Percentiles rank a stretch among this genome's conserved stretches.
These are phyloP conservation scores for Xanthorhoe spadicearia DNA, from an alignment of 2,888 invertebrate genomes.

Conservation along the genomic window DNA sequence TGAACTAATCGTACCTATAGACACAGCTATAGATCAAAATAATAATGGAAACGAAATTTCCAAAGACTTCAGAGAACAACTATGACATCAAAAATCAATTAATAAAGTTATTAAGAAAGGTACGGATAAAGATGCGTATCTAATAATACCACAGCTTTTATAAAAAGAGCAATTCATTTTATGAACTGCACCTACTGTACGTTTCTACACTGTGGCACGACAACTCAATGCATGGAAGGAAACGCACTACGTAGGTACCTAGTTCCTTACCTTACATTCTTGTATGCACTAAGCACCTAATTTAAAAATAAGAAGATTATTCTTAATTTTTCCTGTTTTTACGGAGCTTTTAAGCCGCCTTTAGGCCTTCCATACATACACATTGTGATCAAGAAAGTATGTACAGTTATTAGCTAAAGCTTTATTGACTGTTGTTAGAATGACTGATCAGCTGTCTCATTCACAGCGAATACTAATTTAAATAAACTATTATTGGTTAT, in stretches of 20 bases:
- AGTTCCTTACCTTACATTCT: neutral
- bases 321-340: too few species aligned
- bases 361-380: too few species aligned
- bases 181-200: neutral
- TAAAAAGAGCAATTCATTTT: neutral
- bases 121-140: neutral
- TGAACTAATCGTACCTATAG: too few species aligned
- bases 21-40: too few species aligned
- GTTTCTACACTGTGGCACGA: neutral
- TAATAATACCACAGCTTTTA: neutral
- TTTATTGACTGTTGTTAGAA: neutral
- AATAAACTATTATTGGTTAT: slow-evolving; percentile 5
- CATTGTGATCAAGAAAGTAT: neutral
- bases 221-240: slow-evolving; percentile 1
- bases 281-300: neutral
- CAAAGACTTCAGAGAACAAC: too few species aligned
- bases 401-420: neutral
- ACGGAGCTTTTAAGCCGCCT: too few species aligned
- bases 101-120: too few species aligned
- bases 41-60: too few species aligned
- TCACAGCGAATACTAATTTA: slow-evolving; percentile 1
- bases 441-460: neutral
- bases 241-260: neutral
- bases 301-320: too few species aligned
- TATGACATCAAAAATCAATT: too few species aligned